Evolutionary conservation across 2,888 invertebrate genomes (phyloP), one percentile per base, ranked within the genome.

Genomic region (Ophraella communa): DNA sequence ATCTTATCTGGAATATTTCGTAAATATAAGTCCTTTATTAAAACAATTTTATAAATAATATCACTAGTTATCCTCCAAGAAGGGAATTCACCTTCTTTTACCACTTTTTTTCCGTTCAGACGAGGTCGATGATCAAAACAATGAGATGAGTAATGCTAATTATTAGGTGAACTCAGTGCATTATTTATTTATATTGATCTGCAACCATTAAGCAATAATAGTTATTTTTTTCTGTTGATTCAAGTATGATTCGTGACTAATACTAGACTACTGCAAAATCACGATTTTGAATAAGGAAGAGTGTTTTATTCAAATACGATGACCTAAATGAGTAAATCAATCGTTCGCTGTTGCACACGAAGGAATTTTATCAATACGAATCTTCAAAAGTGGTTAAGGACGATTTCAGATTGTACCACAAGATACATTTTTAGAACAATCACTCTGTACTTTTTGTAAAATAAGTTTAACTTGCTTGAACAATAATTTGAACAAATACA

Each of bases 91-190:
- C 47, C 47, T 30, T 33, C 14, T 8, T 33, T 11, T 10, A n/a
- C n/a, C n/a, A n/a, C n/a, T 23, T 56, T 42, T 56, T 39, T 54
- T n/a, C 14, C 17, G 5, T 4, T 24, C 20, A 51, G 17, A 45
- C 52, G 33, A 60, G 60, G 60, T 60, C 18, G 52, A 60, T 18
- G 42, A 60, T 52, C 52, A 52, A 30, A 60, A 60, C 60, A 60
- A 60, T 60, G 24, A 33, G 60, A 52, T 59, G 59, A 59, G 59
- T 52, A 59, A 59, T 14, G n/a, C 18, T 52, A 24, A 52, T 49
- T 49, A 49, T 24, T 17, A 14, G 5, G 45, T 20, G 10, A n/a
- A 54, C 27, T 54, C 53, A 44, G 21, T 21, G n/a, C 8, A 21
- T 53, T 53, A 61, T 61, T 54, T 20, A 47, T 55, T 44, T 14